A percentile compares a stretch with the other conserved stretches of the same genome.
phyloP scores from a whole-genome alignment of 2,888 invertebrate genomes.

The Drosophila fungiperda region DNA sequence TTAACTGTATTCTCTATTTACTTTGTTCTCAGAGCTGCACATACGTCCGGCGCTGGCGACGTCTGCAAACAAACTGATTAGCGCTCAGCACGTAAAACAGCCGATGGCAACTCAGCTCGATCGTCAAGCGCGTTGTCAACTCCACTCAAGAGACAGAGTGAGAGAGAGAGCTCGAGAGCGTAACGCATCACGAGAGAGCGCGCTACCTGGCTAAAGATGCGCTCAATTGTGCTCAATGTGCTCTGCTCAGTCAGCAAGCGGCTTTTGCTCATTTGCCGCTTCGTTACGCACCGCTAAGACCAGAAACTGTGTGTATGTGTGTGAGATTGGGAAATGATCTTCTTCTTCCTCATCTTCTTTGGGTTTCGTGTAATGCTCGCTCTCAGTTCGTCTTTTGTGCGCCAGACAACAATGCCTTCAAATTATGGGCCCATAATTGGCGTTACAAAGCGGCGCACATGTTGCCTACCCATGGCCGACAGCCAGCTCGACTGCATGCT shows the following conservation, averaged over 20 bases:
- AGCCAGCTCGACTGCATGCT: conserved; percentile 27
- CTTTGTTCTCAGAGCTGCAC: conserved; percentile 31
- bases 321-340: conserved; percentile 60
- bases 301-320: conserved; percentile 17
- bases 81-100: conserved; percentile 41
- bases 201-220: conserved; percentile 57
- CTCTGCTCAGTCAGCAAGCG: conserved; percentile 31
- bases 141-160: conserved; percentile 66
- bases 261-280: conserved; percentile 79
- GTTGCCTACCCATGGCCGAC: conserved; percentile 45
- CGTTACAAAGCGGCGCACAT: conserved; percentile 82
- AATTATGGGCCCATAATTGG: conserved; percentile 84
- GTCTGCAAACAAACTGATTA: conserved; percentile 78
- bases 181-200: conserved; percentile 4
- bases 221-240: conserved; percentile 35
- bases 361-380: conserved; percentile 45
- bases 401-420: conserved; percentile 79
- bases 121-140: conserved; percentile 34
- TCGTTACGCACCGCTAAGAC: conserved; percentile 73
- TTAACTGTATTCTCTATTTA: conserved; percentile 26
- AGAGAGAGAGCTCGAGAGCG: conserved; percentile 10
- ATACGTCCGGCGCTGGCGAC: conserved; percentile 54
- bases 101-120: conserved; percentile 49
- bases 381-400: conserved; percentile 55
- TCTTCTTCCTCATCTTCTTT: conserved; percentile 22